phyloP scores from a whole-genome alignment of 2,888 invertebrate genomes.

The Silvanus unidentatus region DNA sequence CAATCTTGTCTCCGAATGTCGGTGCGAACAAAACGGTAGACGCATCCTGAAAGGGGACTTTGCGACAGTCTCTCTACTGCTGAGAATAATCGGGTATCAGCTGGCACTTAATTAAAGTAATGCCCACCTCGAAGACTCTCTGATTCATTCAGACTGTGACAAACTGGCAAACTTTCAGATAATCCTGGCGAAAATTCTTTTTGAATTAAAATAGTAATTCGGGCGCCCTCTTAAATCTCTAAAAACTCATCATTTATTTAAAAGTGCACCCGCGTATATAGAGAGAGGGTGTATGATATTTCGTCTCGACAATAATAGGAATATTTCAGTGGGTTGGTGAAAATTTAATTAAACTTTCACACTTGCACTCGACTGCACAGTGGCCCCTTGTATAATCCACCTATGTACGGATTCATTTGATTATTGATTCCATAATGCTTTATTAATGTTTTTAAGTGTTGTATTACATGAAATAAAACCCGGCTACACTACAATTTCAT shows the following conservation, averaged over 20 bases:
- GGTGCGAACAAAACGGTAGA: constrained; percentile 30
- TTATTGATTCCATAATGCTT: no score
- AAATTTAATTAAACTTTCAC: background rate
- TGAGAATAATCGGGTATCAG: constrained; percentile 41
- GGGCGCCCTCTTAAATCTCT: constrained; percentile 15
- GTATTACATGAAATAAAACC: no score
- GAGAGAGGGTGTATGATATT: no score
- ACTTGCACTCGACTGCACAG: background rate
- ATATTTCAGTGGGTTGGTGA: background rate
- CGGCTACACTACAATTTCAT: no score
- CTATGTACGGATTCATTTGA: no score
- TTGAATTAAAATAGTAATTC: constrained; percentile 29
- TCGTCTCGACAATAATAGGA: no score
- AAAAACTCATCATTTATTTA: constrained; percentile 23
- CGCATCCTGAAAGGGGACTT: constrained; percentile 7
- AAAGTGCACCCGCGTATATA: constrained; percentile 2
- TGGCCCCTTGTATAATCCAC: background rate
- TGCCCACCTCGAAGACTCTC: constrained; percentile 32
- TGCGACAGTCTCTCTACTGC: constrained; percentile 12
- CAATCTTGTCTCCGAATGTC: constrained; percentile 33
- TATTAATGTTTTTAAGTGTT: no score
- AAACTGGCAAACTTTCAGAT: constrained; percentile 33
- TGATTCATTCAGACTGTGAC: constrained; percentile 28
- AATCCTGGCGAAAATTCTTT: constrained; percentile 29
- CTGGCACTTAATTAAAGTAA: constrained; percentile 44